A percentile compares a stretch with the other conserved stretches of the same genome.
phyloP scores from a whole-genome alignment of 2,113 vertebrate species.

The Salvator merianae region DNA sequence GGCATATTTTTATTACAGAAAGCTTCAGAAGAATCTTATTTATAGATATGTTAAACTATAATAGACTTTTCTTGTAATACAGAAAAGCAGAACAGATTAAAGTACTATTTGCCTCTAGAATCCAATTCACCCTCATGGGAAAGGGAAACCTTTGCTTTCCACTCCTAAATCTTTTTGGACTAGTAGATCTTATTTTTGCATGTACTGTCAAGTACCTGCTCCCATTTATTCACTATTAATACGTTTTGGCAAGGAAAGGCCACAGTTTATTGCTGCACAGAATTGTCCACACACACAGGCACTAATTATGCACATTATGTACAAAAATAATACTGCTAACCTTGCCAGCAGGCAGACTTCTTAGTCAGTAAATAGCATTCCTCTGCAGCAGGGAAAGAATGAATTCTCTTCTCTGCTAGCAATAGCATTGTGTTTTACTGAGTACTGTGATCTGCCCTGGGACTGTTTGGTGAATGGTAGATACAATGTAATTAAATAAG shows the following conservation, averaged over 20 bases:
- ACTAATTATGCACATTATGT: slow-evolving; percentile 56
- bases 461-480: too few species aligned
- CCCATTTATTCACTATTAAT: slow-evolving; percentile 36
- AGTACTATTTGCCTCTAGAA: slow-evolving; percentile 12
- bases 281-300: slow-evolving; percentile 53
- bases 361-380: slow-evolving; percentile 28
- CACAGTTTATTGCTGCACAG: slow-evolving; percentile 49
- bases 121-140: slow-evolving; percentile 36
- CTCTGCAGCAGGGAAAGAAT: slow-evolving; percentile 40
- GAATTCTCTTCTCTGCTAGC: slow-evolving; percentile 40
- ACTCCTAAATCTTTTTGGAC: slow-evolving; percentile 39
- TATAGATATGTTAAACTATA: slow-evolving; percentile 12
- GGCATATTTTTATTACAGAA: slow-evolving; percentile 32
- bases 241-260: slow-evolving; percentile 47
- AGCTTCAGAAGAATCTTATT: slow-evolving; percentile 41
- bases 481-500: too few species aligned
- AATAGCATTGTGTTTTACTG: slow-evolving; percentile 16
- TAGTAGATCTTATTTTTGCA: slow-evolving; percentile 39
- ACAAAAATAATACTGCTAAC: slow-evolving; percentile 57
- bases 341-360: slow-evolving; percentile 48
- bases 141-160: slow-evolving; percentile 2
- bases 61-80: slow-evolving; percentile 22
- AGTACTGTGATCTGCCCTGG: too few species aligned
- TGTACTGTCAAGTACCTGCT: slow-evolving; percentile 37
- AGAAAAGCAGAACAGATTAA: slow-evolving; percentile 28